phyloP scores from a whole-genome alignment of 92 coral and sea anemone genomes.

The Actinostola sp. region DNA sequence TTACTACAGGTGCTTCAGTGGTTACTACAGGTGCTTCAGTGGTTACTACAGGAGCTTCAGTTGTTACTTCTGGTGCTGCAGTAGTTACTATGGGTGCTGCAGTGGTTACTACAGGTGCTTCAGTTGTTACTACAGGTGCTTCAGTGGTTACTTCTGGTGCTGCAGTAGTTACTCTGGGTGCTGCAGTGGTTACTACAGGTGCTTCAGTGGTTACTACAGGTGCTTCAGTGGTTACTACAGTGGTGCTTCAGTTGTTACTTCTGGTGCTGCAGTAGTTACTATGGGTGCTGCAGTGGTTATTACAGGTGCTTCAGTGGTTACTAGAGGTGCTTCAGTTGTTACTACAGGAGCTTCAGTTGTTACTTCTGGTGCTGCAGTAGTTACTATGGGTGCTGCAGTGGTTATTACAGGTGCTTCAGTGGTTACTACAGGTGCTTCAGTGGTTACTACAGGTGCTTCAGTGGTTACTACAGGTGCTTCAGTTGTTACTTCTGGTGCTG shows the following conservation, averaged over 20 bases:
- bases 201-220: not conserved
- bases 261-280: slow-evolving; percentile 9
- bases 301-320: slow-evolving; percentile 10
- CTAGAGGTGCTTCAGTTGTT: not conserved
- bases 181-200: not conserved
- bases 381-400: not conserved
- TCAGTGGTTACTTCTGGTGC: not conserved
- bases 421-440: not conserved
- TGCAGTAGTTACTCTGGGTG: not conserved
- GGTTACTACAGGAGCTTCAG: not conserved
- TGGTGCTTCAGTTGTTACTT: not conserved
- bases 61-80: slow-evolving; percentile 18
- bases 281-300: not conserved
- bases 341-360: not conserved
- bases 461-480: not conserved
- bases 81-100: slow-evolving; percentile 6
- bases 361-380: not conserved
- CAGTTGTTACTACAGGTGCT: slow-evolving; percentile 9
- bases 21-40: slow-evolving; percentile 3
- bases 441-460: not conserved
- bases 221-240: slow-evolving; percentile 4
- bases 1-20: not conserved
- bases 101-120: not conserved
- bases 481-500: not conserved
- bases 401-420: not conserved